These are phyloP conservation scores for Fundulus diaphanus DNA, from an alignment of 2,797 vertebrate species.

Conservation along the genomic window DNA sequence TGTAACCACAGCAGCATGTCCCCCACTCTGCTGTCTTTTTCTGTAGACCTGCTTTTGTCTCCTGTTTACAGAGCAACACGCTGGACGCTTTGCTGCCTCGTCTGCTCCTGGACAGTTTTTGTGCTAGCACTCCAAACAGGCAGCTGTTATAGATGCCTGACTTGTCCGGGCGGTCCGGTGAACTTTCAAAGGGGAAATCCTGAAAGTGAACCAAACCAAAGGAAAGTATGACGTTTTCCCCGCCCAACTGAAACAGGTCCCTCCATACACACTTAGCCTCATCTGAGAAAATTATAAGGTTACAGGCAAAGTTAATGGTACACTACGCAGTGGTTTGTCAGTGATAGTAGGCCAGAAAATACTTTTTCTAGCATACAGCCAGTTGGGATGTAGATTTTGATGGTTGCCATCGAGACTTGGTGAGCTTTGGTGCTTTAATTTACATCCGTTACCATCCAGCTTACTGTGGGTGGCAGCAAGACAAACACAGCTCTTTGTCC, in stretches of 20 bases:
- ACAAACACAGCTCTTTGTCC: not conserved
- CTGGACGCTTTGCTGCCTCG: not conserved
- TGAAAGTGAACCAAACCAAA: not conserved
- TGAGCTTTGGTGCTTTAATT: no score
- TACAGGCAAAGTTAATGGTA: not conserved
- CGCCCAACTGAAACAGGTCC: not conserved
- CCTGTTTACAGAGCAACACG: not conserved
- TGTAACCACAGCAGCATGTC: not conserved
- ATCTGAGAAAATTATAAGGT: not conserved
- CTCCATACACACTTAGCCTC: not conserved
- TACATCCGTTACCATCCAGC: not conserved
- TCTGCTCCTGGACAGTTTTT: not conserved
- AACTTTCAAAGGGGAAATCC: not conserved
- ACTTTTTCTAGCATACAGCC: not conserved
- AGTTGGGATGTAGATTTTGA: not conserved
- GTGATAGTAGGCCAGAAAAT: not conserved
- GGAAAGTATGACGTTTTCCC: not conserved
- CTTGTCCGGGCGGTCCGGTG: not conserved
- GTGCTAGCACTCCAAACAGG: not conserved
- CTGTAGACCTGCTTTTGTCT: not conserved
- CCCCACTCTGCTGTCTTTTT: not conserved
- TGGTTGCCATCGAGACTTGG: not conserved
- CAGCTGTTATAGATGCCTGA: not conserved
- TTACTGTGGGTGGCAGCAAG: not conserved
- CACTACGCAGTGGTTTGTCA: not conserved